Base-by-base conservation (phyloP, 2,113 vertebrate genomes). In the Miniopterus natalensis region DNA sequence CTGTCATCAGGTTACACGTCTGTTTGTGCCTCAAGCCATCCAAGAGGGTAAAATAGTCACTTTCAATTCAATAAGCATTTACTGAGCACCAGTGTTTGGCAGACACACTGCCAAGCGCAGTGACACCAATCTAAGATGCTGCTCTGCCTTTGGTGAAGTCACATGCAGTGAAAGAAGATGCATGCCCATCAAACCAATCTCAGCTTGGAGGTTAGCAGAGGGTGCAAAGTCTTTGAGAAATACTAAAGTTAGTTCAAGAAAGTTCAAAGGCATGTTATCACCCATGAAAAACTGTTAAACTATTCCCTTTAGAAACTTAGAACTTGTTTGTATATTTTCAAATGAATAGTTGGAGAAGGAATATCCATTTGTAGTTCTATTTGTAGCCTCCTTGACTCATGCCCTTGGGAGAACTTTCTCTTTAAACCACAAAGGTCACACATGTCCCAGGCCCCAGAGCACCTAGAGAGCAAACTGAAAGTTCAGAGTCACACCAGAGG, bases 381-480 rank as follows among this genome's bases (percentile, higher is more conserved):
- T 93, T 65, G 29, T 27, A 75, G 42, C 4, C 40, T 95, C 83
- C 6, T 77, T 89, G 25, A 87, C 40, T 97, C 73, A 42, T 47
- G 15, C 17, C 15, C 81, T 79, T 85, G 80, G 53, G 47, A 84
- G 66, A 87, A 70, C 4, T 92, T 96, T 40, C n/a, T 91, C 36
- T 97, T 90, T n/a, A 80, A 93, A 84, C 4, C 8, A 74, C 84
- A 92, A 68, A 87, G 23, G 63, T 93, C 75, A 95, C 55, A 29
- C 29, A 49, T 40, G 63, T 49, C 18, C 17, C 42, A 68, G 59
- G 23, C 25, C 65, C 25, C 74, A 90, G 31, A 95, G 20, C 12
- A 81, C 61, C 47, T 73, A 73, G 40, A 49, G 92, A 66, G 40
- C 91, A 92, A 71, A 57, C 23, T 84, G 68, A 90, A 89, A 70